Conservation (phyloP, 2,113 vertebrate genomes). For the Cepphus grylle region DNA sequence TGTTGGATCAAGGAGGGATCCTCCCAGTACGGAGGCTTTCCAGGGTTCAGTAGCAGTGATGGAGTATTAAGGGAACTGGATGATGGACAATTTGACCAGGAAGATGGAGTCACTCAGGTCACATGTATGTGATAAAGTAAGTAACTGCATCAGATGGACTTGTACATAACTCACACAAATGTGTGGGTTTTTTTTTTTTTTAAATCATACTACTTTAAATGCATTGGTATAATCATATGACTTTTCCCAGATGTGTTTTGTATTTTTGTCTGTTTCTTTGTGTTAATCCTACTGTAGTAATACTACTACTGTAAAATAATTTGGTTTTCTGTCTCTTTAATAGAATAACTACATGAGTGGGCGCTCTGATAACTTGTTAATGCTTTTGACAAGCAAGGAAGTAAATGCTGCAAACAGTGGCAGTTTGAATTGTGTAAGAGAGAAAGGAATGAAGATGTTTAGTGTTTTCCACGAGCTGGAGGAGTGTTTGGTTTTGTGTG, state of each 20-base stretch:
- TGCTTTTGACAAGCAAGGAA: constrained; percentile 20
- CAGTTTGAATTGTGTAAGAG: not conserved
- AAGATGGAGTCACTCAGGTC: constrained; percentile 93
- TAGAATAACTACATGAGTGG: not conserved
- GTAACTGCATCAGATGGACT: not conserved
- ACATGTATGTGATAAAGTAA: constrained; percentile 86
- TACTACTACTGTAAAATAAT: constrained; percentile 29
- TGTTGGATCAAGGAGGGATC: constrained; percentile 59
- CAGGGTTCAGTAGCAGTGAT: constrained; percentile 80
- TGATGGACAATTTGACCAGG: constrained; percentile 89
- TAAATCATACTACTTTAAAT: not conserved
- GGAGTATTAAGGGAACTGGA: constrained; percentile 85
- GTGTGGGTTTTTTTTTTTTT: not conserved
- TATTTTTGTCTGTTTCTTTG: not conserved
- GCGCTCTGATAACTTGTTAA: not conserved
- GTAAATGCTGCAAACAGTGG: not conserved
- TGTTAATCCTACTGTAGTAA: constrained; percentile 43
- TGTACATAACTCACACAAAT: constrained; percentile 28
- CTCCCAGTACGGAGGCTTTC: constrained; percentile 70
- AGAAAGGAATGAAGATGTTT: constrained; percentile 5
- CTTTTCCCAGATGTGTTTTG: not conserved
- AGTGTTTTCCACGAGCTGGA: not conserved
- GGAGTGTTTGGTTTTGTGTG: not conserved
- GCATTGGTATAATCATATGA: not conserved
- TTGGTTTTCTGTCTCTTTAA: not conserved